A percentile compares a stretch with the other conserved stretches of the same genome.
These are phyloP conservation scores for Coptodon bakossiorum DNA, from an alignment of 2,113 vertebrate genomes.

Conservation along the genomic window DNA sequence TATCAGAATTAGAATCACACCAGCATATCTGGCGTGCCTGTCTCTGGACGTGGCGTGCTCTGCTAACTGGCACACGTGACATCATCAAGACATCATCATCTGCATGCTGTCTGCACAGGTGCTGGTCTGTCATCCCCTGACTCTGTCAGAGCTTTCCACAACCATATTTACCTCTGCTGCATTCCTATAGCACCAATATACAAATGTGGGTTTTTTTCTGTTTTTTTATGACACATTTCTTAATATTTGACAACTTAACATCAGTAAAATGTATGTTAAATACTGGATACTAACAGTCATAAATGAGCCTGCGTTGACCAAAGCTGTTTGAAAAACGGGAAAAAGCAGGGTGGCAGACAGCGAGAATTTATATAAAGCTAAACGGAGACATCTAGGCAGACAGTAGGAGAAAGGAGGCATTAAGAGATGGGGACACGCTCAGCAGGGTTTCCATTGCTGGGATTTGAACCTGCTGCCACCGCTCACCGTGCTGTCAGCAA, in stretches of 20 bases:
- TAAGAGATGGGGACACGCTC: constrained; percentile 12
- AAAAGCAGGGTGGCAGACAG: background rate
- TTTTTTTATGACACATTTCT: background rate
- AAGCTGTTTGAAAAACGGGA: background rate
- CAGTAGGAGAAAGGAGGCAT: constrained; percentile 22
- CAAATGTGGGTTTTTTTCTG: accelerated
- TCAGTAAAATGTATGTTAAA: background rate
- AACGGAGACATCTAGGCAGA: constrained; percentile 6
- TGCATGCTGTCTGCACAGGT: background rate
- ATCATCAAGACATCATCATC: background rate
- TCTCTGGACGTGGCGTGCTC: background rate
- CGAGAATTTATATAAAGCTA: background rate
- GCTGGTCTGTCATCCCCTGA: background rate
- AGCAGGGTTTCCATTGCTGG: constrained; percentile 6
- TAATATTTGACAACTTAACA: background rate
- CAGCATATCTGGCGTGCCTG: background rate
- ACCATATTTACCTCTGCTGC: background rate
- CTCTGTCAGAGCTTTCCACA: background rate
- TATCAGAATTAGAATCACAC: background rate
- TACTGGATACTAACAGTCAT: background rate
- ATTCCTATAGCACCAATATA: background rate
- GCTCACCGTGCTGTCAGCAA: constrained; percentile 54
- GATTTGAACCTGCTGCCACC: constrained; percentile 57
- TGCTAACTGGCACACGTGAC: background rate
- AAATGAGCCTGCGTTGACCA: background rate